Evolutionary conservation across 2,888 invertebrate species (phyloP), one percentile per base, ranked within the genome.

Genomic region (Lysandra bellargus): DNA sequence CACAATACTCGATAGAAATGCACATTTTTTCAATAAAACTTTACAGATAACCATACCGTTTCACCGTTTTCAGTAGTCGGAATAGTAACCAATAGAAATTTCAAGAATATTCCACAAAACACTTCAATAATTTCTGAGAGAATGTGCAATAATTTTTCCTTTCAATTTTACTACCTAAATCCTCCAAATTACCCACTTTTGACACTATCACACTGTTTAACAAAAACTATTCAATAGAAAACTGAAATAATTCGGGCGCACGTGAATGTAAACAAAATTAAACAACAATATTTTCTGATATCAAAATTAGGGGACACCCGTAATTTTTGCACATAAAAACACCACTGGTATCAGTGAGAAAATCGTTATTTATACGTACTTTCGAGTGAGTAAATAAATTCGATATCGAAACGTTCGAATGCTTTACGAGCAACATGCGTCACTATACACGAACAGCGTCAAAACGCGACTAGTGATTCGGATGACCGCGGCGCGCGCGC

Each of bases 401-500:
- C 90, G 90, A 89, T 90, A 91, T 90, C 93, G 92, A 85, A 90
- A 88, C 88, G 89, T 89, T 90, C 88, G 87, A 82, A 88, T 79
- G 87, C 87, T 86, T 86, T 84, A 85, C 87, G 85, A 83, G 44
- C 79, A 57, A 74, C 84, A 81, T 86, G 83, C 85, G 87, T 85
- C 85, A 82, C 86, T 88, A 85, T 81, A 81, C 90, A 84, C 88
- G 81, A 83, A 82, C 83, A 87, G 88, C 88, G 90, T 88, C 90
- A 86, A 89, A 91, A 89, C 88, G 91, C 92, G 92, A 94, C 93
- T 93, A 91, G 83, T 82, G 85, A 82, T 61, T 81, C 83, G 69
- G 84, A 84, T 84, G 84, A 84, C 85, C 85, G 86, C 86, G 86
- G 92, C 92, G 94, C 94, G 93, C 92, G 93, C 93, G 93, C 92